Conservation (phyloP, 2,888 invertebrate species). For the Volucella inflata region DNA sequence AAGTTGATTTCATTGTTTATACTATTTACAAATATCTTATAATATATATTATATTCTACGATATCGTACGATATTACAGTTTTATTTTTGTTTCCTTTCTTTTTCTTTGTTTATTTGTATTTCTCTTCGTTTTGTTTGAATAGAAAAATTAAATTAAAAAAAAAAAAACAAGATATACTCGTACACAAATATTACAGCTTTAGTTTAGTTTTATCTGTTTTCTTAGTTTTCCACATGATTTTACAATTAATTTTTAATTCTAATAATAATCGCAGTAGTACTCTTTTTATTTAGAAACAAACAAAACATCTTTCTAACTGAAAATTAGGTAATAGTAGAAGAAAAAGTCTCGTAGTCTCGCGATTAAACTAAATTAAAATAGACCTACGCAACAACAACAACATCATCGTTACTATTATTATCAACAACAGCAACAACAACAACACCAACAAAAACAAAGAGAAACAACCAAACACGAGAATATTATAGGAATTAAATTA, state of each 20-base stretch:
- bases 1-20: constrained; percentile 43
- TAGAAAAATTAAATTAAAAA: constrained; percentile 15
- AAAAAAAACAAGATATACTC: constrained; percentile 1
- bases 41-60: constrained; percentile 63
- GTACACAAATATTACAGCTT: constrained; percentile 17
- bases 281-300: constrained; percentile 35
- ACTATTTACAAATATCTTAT: constrained; percentile 65
- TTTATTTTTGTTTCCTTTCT: constrained; percentile 55
- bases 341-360: constrained; percentile 78
- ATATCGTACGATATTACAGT: constrained; percentile 75
- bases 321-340: constrained; percentile 55
- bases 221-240: constrained; percentile 17
- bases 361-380: constrained; percentile 72
- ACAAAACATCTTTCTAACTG: constrained; percentile 43
- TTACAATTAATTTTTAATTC: constrained; percentile 35
- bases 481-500: constrained; percentile 1
- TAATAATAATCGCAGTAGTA: constrained; percentile 59
- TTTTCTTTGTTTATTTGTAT: constrained; percentile 26
- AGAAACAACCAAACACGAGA: constrained; percentile 50
- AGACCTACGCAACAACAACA: constrained; percentile 45
- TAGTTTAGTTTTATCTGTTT: neutral
- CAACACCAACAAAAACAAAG: constrained; percentile 3
- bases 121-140: neutral
- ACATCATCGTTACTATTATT: constrained; percentile 14
- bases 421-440: constrained; percentile 36